Conservation (phyloP, 2,113 vertebrate genomes). For the Varanus salvator region DNA sequence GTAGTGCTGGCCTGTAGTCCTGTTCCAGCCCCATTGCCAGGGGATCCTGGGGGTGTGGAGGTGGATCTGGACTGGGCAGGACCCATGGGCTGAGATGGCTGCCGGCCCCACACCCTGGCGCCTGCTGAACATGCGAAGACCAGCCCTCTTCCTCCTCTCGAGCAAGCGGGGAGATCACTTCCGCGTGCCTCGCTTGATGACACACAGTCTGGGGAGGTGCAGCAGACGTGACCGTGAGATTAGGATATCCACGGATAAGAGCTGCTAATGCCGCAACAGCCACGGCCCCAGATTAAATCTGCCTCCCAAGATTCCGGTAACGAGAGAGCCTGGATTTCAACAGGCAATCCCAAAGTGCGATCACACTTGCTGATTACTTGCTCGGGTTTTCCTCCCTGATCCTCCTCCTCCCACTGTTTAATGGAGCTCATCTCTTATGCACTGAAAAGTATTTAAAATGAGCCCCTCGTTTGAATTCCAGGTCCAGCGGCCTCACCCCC, state of each 20-base stretch:
- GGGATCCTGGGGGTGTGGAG: neutral
- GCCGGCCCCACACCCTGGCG: no score
- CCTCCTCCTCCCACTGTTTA: constrained; percentile 49
- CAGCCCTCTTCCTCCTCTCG: neutral
- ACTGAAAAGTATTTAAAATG: constrained; percentile 69
- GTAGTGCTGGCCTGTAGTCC: no score
- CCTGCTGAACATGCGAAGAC: neutral
- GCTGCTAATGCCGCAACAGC: constrained; percentile 37
- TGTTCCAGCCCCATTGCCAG: neutral
- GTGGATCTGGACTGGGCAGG: neutral
- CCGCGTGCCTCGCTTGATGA: neutral
- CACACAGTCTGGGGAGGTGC: neutral
- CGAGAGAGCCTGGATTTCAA: constrained; percentile 61
- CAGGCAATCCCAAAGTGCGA: constrained; percentile 65
- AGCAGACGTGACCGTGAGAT: neutral
- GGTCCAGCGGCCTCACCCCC: constrained; percentile 43
- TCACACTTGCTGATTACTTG: constrained; percentile 67
- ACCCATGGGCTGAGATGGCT: neutral
- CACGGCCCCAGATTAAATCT: constrained; percentile 39
- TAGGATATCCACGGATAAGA: neutral
- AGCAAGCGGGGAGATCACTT: neutral
- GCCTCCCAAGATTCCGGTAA: constrained; percentile 54
- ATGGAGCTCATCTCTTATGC: constrained; percentile 61
- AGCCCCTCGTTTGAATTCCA: constrained; percentile 48
- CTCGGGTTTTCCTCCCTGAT: constrained; percentile 52